Evolutionary conservation across 2,888 invertebrate species (phyloP).

Genomic region (Aplocera efformata): DNA sequence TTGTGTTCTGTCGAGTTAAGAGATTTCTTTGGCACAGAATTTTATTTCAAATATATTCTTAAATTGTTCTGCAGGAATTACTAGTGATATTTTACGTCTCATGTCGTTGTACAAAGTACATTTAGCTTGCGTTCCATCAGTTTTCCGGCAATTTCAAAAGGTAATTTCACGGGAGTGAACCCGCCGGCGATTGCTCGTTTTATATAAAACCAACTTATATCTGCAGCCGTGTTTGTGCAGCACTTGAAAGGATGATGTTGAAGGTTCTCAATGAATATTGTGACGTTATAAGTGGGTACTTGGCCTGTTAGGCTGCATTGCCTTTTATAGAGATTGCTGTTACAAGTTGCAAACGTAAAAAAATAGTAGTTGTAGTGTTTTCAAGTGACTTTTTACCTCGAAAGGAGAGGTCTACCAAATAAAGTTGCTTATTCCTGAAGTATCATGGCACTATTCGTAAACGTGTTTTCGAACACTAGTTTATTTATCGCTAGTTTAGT

Average conservation of each 20-base stretch:
- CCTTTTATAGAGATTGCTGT: conserved; percentile 4
- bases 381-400: too few relatives aligned
- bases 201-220: conserved; percentile 19
- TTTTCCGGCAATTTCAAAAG: conserved; percentile 18
- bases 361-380: too few relatives aligned
- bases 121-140: conserved; percentile 15
- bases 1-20: not conserved
- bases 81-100: not conserved
- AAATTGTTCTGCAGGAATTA: too few relatives aligned
- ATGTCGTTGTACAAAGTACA: conserved; percentile 4
- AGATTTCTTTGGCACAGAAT: not conserved
- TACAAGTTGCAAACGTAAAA: not conserved
- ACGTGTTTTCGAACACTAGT: too few relatives aligned
- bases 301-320: conserved; percentile 7
- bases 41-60: too few relatives aligned
- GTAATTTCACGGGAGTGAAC: conserved; percentile 21
- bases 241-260: conserved; percentile 18
- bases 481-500: too few relatives aligned
- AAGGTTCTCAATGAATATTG: conserved; percentile 11
- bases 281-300: conserved; percentile 12
- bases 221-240: conserved; percentile 20
- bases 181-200: conserved; percentile 15
- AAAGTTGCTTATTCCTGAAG: too few relatives aligned
- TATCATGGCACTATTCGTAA: too few relatives aligned
- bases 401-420: too few relatives aligned